These are phyloP conservation scores for Thelaira solivaga DNA, from an alignment of 2,888 invertebrate genomes.

Conservation along the genomic window DNA sequence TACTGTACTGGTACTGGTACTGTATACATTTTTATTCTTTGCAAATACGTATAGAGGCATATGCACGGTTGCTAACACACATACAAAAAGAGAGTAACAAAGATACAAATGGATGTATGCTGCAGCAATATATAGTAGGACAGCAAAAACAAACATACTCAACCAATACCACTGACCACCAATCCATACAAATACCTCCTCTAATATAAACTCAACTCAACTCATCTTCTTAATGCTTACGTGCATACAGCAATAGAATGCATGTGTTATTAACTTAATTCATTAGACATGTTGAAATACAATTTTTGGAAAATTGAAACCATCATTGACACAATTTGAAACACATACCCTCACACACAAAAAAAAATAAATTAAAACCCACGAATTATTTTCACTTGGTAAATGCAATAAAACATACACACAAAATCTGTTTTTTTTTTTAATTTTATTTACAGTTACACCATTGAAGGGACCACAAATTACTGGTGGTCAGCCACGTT, in stretches of 20 bases:
- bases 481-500: constrained; percentile 86
- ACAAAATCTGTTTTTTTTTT: not conserved
- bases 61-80: not conserved
- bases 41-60: no score
- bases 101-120: not conserved
- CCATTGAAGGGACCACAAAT: constrained; percentile 90
- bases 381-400: no score
- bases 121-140: constrained; percentile 2
- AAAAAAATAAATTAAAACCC: no score
- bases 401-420: no score
- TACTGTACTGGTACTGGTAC: no score
- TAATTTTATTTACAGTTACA: constrained; percentile 80
- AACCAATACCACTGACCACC: constrained; percentile 28
- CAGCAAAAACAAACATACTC: not conserved
- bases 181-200: not conserved
- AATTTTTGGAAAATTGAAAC: not conserved
- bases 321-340: constrained; percentile 21
- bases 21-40: no score
- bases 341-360: not conserved
- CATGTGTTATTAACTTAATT: constrained; percentile 38
- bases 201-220: not conserved
- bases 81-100: not conserved
- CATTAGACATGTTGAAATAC: constrained; percentile 9
- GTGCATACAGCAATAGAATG: not conserved
- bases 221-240: not conserved